Percentiles rank a stretch among this genome's conserved stretches.
Conservation (phyloP, 2,113 vertebrate genomes). For the Bungarus multicinctus region DNA sequence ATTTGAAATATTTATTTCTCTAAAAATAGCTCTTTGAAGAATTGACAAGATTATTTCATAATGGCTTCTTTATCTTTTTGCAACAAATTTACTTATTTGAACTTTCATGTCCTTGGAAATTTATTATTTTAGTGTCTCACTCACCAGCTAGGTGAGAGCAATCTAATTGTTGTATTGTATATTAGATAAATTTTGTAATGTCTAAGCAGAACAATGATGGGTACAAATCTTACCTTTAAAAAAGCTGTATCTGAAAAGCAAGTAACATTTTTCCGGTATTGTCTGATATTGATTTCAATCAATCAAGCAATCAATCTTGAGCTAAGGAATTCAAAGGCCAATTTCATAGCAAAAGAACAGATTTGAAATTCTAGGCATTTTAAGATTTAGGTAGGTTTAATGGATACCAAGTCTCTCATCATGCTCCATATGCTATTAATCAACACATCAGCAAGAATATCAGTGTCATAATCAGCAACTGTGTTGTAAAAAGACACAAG, state of each 20-base stretch:
- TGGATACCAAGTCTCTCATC: not conserved
- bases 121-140: not conserved
- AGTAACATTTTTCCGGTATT: not conserved
- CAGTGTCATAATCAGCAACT: not conserved
- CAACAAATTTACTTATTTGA: not conserved
- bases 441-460: not conserved
- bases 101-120: not conserved
- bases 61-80: not conserved
- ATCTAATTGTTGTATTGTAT: not conserved
- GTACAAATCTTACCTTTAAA: not conserved
- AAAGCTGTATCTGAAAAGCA: not conserved
- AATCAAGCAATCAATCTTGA: not conserved
- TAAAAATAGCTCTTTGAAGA: not conserved
- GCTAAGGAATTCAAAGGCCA: not conserved
- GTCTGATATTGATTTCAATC: not conserved
- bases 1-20: not conserved
- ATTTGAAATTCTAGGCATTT: not conserved
- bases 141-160: not conserved
- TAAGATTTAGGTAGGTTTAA: not conserved
- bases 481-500: not conserved
- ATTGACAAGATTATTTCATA: not conserved
- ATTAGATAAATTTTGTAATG: not conserved
- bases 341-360: not conserved
- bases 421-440: not conserved
- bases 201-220: not conserved